Base-by-base conservation (phyloP, 2,888 invertebrate species). In the Leptinotarsa juncta region DNA sequence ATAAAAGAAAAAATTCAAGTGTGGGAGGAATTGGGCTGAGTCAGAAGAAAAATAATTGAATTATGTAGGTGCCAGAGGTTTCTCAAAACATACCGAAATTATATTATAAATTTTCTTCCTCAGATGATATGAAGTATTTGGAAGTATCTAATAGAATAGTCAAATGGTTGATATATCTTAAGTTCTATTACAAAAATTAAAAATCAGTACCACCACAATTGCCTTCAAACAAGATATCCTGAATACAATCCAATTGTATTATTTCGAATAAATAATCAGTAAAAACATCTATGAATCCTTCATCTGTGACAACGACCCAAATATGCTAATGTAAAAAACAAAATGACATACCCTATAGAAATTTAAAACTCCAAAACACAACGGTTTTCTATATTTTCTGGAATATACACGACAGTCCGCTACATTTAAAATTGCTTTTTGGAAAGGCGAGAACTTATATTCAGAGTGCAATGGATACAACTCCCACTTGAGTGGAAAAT, bases 361-460 rank as follows among this genome's bases (percentile, higher is more conserved):
- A 49, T 49, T 67, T 26, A 51, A 32, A 26, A 49, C 20, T 74
- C 60, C 60, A 51, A 67, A 57, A 20, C 48, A 69, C 42, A 57
- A 2, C 12, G n/a, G 10, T 42, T 62, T 62, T 62, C 62, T 62
- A 15, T 32, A 62, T 62, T 69, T 55, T 69, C 69, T 48, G 48
- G 18, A 69, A 48, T 69, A 60, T 42, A 32, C 23, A 23, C 68
- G 26, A 67, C 67, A 14, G 50, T 18, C 32, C 23, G 51, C 50
- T 68, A 72, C 66, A 32, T 60, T 66, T 65, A 57, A 55, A 60
- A 71, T 72, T 60, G 62, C 14, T 69, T 72, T 75, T 72, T 68
- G 69, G 75, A 26, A 66, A 66, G 57, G 66, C 57, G 50, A 62
- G 55, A 60, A 72, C 67, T 75, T 75, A 75, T 75, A 75, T 75